These are phyloP conservation scores for Thymelicus lineola DNA, from an alignment of 2,888 invertebrate genomes.

Conservation along the genomic window DNA sequence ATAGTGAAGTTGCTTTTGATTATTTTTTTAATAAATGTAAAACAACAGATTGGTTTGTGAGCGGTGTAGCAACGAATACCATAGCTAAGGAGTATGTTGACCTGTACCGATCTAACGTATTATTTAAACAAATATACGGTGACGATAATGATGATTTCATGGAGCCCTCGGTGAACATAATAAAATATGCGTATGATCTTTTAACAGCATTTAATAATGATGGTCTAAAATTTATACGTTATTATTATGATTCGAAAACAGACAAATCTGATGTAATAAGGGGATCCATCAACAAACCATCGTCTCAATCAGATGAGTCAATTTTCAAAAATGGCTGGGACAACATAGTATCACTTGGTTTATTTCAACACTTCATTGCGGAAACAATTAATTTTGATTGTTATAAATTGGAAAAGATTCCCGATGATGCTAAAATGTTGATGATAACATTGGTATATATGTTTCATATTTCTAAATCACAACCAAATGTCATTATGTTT, in stretches of 20 bases:
- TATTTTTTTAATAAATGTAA: neutral
- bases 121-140: neutral
- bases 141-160: neutral
- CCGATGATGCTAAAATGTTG: slow-evolving; percentile 50
- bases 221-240: slow-evolving; percentile 6
- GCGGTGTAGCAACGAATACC: slow-evolving; percentile 12
- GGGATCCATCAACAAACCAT: slow-evolving; percentile 7
- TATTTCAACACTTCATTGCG: slow-evolving; percentile 25
- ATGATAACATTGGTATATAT: slow-evolving; percentile 54
- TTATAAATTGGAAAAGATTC: slow-evolving; percentile 42
- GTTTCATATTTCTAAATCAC: slow-evolving; percentile 45
- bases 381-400: slow-evolving; percentile 39
- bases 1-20: neutral
- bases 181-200: slow-evolving; percentile 26
- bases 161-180: neutral
- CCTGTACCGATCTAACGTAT: slow-evolving; percentile 1
- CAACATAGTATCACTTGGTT: neutral
- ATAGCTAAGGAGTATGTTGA: slow-evolving; percentile 25
- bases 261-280: neutral
- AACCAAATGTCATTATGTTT: slow-evolving; percentile 9
- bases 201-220: slow-evolving; percentile 16
- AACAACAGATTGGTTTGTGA: slow-evolving; percentile 11
- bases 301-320: neutral
- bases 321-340: slow-evolving; percentile 20
- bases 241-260: neutral